Conservation (phyloP, 2,888 invertebrate genomes). For the Yponomeuta plumbellus region DNA sequence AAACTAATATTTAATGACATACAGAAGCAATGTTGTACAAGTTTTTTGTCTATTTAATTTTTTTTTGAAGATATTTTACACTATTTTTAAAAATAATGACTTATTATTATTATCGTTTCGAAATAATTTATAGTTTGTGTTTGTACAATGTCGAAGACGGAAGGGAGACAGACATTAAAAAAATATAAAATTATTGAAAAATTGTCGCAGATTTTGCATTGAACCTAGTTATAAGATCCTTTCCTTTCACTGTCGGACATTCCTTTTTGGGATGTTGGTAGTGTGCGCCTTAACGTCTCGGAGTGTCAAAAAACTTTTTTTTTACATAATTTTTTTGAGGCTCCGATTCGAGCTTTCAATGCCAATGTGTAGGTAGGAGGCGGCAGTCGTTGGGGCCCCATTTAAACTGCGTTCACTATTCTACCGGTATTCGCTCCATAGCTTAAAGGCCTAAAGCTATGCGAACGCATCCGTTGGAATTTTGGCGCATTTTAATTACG, state of each 20-base stretch:
- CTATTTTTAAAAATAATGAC: constrained; percentile 68
- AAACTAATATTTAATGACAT: constrained; percentile 50
- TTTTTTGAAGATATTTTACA: constrained; percentile 70
- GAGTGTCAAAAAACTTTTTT: constrained; percentile 19
- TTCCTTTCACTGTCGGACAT: constrained; percentile 52
- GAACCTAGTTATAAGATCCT: constrained; percentile 44
- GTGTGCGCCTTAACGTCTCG: constrained; percentile 43
- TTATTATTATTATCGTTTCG: constrained; percentile 74
- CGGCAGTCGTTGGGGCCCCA: constrained; percentile 64
- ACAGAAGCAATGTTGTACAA: constrained; percentile 75
- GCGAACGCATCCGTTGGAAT: constrained; percentile 59
- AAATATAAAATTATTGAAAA: constrained; percentile 68
- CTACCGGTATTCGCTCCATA: constrained; percentile 56
- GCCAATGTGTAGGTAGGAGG: constrained; percentile 50
- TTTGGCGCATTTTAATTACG: constrained; percentile 55
- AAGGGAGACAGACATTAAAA: constrained; percentile 69
- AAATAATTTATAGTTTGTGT: constrained; percentile 72
- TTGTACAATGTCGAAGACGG: constrained; percentile 71
- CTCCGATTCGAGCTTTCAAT: constrained; percentile 2
- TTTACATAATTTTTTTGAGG: not conserved
- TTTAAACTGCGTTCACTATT: constrained; percentile 53
- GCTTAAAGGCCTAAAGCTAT: constrained; percentile 73
- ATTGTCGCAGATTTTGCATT: constrained; percentile 63
- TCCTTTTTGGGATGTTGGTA: constrained; percentile 47
- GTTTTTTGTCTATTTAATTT: constrained; percentile 66